phyloP scores from a whole-genome alignment of 2,888 invertebrate genomes.

The Isoperla grammatica region DNA sequence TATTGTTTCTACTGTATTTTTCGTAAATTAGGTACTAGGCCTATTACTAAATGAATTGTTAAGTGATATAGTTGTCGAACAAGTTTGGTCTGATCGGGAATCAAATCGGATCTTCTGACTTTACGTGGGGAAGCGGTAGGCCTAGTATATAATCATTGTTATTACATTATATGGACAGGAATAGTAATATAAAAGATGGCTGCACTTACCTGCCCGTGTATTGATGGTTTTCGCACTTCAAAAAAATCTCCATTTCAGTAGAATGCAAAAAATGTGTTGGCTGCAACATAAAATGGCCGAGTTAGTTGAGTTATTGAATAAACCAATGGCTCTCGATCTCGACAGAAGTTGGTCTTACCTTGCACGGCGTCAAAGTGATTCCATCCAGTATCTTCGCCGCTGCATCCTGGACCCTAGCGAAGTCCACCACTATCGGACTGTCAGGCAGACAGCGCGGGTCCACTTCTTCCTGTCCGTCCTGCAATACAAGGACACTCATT shows the following conservation, averaged over 20 bases:
- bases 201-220: slow-evolving; percentile 17
- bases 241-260: slow-evolving; percentile 18
- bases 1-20: no score
- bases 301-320: neutral
- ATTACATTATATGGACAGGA: neutral
- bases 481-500: no score
- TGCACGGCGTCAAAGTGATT: neutral
- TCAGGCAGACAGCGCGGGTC: slow-evolving; percentile 10
- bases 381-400: neutral
- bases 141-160: no score
- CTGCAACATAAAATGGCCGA: neutral
- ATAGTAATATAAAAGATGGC: neutral
- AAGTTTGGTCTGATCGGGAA: no score
- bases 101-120: no score
- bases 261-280: neutral
- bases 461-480: neutral
- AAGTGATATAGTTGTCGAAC: no score
- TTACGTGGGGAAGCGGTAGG: no score
- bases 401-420: neutral
- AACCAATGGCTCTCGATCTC: neutral
- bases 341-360: neutral
- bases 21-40: no score
- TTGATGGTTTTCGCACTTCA: slow-evolving; percentile 23
- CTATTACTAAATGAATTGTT: no score
- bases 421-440: neutral